Evolutionary conservation across 2,888 invertebrate species (phyloP).

Genomic region (Rhopalosiphum nymphaeae): DNA sequence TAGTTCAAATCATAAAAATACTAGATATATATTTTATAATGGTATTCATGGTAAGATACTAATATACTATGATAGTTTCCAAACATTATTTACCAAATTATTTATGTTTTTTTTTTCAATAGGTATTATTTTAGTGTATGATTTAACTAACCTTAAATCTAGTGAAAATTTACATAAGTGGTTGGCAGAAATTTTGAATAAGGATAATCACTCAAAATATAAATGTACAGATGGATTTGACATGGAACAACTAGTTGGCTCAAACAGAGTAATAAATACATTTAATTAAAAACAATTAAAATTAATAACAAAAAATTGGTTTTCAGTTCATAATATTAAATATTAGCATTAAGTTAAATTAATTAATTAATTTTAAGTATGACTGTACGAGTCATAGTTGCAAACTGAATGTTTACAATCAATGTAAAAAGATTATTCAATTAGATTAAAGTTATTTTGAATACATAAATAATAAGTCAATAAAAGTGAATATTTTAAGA

Average conservation of each 20-base stretch:
- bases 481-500: neutral
- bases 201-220: conserved; percentile 74
- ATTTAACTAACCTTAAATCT: conserved; percentile 95
- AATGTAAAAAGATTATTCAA: neutral
- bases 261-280: conserved; percentile 75
- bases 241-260: conserved; percentile 87
- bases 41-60: conserved; percentile 83
- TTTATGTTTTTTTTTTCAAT: conserved; percentile 68
- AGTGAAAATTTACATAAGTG: conserved; percentile 93
- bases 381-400: neutral
- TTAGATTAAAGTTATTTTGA: neutral
- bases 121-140: conserved; percentile 95
- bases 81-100: neutral
- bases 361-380: neutral
- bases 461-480: neutral
- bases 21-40: conserved; percentile 94
- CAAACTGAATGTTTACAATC: neutral
- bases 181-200: conserved; percentile 90
- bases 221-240: conserved; percentile 78
- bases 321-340: neutral
- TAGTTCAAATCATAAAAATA: conserved; percentile 91
- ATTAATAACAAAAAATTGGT: neutral
- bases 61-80: conserved; percentile 12
- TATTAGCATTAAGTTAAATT: neutral
- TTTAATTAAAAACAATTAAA: neutral